Percentiles rank a stretch among this genome's conserved stretches.
phyloP scores from a whole-genome alignment of 2,888 invertebrate species.

The Phorcus lineatus region DNA sequence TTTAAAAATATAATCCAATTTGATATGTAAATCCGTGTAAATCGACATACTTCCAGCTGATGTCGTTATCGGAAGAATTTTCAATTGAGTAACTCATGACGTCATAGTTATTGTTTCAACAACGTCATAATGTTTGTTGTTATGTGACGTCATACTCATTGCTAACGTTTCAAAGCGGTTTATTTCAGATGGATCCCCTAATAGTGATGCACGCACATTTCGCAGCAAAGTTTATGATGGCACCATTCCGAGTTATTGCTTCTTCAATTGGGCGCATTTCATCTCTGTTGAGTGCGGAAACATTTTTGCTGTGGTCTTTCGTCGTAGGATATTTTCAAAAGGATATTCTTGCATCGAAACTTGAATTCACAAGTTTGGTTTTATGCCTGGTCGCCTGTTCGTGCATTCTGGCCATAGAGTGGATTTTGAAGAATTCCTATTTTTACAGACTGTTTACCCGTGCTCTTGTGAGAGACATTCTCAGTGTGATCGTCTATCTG shows the following conservation, averaged over 20 bases:
- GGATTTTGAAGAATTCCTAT: background rate
- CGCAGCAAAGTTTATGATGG: slow-evolving; percentile 11
- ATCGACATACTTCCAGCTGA: no score
- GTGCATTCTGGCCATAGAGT: slow-evolving; percentile 2
- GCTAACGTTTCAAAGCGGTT: background rate
- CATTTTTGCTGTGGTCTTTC: slow-evolving; percentile 17
- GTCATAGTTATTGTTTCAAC: no score
- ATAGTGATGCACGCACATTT: background rate
- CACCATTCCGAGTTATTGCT: slow-evolving; percentile 16
- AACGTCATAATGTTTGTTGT: no score
- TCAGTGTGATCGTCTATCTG: background rate
- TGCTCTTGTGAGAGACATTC: background rate
- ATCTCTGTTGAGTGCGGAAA: background rate
- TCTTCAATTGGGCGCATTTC: background rate
- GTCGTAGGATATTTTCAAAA: slow-evolving; percentile 19
- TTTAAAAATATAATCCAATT: no score
- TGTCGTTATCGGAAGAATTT: no score
- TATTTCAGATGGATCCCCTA: background rate
- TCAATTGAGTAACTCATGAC: no score
- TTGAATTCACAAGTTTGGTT: background rate
- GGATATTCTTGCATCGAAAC: background rate
- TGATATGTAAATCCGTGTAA: no score
- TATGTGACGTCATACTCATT: background rate
- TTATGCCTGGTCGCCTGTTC: background rate
- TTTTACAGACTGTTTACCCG: slow-evolving; percentile 2